Base-by-base conservation (phyloP, 1,140 invertebrate species). In the Macrostomum lignano region DNA sequence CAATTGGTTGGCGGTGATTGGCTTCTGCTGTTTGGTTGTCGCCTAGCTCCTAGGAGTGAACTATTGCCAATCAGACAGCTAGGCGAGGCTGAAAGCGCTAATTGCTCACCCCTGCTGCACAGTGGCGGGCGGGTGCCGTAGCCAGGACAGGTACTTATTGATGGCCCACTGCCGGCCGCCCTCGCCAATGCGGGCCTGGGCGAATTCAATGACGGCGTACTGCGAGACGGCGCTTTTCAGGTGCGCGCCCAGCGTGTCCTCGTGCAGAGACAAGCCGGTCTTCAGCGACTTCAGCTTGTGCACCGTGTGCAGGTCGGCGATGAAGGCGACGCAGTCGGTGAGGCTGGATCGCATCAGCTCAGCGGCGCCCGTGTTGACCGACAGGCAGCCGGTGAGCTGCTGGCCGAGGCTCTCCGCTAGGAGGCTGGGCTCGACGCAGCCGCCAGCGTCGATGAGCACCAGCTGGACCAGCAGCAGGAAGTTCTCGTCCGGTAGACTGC, bases 141-240 rank as follows among this genome's bases (percentile, higher is more conserved):
- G 63, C 81, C 82, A 91, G 0, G 84, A 81, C 31, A 88, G 63
- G 54, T 78, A 75, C 39, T 74, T 62, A 3, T 66, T 64, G n/a
- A 82, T 69, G 3, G 76, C 71, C 46, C n/a, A n/a, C n/a, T n/a
- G n/a, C n/a, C n/a, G n/a, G n/a, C n/a, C n/a, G n/a, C n/a, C n/a
- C n/a, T n/a, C n/a, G n/a, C n/a, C n/a, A n/a, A n/a, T n/a, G n/a
- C n/a, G n/a, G n/a, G n/a, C n/a, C n/a, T n/a, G n/a, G n/a, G n/a
- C n/a, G 42, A 93, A 73, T 62, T 94, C 84, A 43, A 91, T 57
- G 10, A 82, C 77, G 28, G 91, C 63, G 58, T 74, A 91, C 58
- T 94, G 84, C 1, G 84, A 76, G 29, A 93, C 67, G 10, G 77
- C 81, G 32, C 81, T 78, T 57, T 94, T 94, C 7, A 96, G 63